Evolutionary conservation across 2,888 invertebrate species (phyloP).

Genomic region (Eremobia ochroleuca): DNA sequence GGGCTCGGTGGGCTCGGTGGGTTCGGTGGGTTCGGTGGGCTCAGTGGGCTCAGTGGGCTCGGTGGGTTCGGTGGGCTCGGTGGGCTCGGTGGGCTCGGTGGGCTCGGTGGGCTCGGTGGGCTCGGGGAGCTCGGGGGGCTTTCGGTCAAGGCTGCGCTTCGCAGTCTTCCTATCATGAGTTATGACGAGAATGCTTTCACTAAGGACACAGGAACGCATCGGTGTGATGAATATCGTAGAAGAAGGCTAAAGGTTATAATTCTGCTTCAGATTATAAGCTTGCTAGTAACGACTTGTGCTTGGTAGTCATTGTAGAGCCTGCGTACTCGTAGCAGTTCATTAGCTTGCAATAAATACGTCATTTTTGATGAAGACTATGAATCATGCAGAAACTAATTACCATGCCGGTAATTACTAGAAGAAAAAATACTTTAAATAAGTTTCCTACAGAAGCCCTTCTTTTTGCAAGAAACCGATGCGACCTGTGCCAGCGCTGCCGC

Average conservation of each 20-base stretch:
- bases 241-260: neutral
- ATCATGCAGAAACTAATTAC: constrained; percentile 28
- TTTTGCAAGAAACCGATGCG: constrained; percentile 18
- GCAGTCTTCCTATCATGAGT: neutral
- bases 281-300: neutral
- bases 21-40: neutral
- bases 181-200: neutral
- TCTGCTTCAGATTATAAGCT: neutral
- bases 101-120: neutral
- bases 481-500: neutral
- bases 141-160: neutral
- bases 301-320: neutral
- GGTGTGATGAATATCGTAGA: neutral
- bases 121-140: neutral
- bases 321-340: neutral
- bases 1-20: neutral
- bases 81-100: neutral
- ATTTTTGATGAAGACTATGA: constrained; percentile 29
- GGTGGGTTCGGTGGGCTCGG: neutral
- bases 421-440: constrained; percentile 6
- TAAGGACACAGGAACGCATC: neutral
- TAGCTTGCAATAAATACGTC: constrained; percentile 9
- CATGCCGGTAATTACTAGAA: neutral
- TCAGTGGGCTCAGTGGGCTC: neutral
- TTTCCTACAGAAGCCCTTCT: constrained; percentile 9